Base-by-base conservation (phyloP, 2,888 invertebrate genomes). In the Gastracanthus pulcherrimus region DNA sequence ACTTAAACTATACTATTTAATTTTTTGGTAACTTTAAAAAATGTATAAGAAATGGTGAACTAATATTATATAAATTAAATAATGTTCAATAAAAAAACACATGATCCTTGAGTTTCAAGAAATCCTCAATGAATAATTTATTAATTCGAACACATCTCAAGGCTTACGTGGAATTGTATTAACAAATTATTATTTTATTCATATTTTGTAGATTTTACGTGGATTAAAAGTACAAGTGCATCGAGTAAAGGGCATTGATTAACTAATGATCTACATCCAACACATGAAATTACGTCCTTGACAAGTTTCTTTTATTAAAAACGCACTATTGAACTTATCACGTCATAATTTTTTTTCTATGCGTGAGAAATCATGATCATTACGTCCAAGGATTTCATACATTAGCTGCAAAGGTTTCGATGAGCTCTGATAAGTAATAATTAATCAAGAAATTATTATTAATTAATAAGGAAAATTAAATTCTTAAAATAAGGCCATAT, bases 251-350 rank as follows among this genome's bases (percentile, higher is more conserved):
- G n/a, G 62, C 34, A 34, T 9, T 6, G 23, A 62, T 13, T 38
- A 38, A 16, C 23, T 7, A 45, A 45, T 29, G 29, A 23, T 4
- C 36, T 29, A n/a, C 29, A 26, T 16, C 26, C 23, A n/a, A 31
- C 36, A 41, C 29, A 41, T 67, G 26, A 67, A n/a, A 29, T 41
- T 26, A n/a, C 31, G 51, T 69, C 51, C 69, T 69, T 69, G 69
- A 51, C 48, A 45, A 31, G 11, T 51, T 51, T 31, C 69, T 51
- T 48, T 31, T 19, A 51, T 48, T 60, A 16, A 26, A 67, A 67
- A 67, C 67, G 67, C 67, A 67, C 48, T 36, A 36, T 23, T 64
- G 9, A 23, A 36, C 36, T 36, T 11, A 36, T 64, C 23, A 36
- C 64, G 11, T n/a, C 16, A n/a, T 23, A 9, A 64, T 23, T 34